phyloP scores from a whole-genome alignment of 2,888 invertebrate genomes.

The Spodoptera exigua region DNA sequence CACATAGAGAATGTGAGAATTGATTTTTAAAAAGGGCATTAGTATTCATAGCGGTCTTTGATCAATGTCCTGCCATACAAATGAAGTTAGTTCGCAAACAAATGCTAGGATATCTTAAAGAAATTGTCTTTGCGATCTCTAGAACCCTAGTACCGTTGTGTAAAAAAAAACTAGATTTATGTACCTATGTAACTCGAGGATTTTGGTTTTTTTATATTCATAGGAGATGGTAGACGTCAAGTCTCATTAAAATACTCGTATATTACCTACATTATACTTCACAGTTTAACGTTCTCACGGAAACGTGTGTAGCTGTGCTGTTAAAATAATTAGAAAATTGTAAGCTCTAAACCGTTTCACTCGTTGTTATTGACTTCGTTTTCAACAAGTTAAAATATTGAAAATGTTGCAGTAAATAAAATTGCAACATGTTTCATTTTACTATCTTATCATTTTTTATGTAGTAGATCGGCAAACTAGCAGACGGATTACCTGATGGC shows the following conservation, averaged over 20 bases:
- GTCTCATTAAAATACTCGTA: conserved; percentile 36
- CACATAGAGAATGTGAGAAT: conserved; percentile 52
- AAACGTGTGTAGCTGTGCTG: conserved; percentile 24
- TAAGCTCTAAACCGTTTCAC: too few relatives aligned
- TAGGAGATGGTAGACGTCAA: conserved; percentile 23
- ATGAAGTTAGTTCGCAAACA: conserved; percentile 38
- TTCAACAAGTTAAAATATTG: too few relatives aligned
- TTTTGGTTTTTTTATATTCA: conserved; percentile 32
- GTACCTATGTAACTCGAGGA: neutral
- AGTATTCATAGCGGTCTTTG: conserved; percentile 46
- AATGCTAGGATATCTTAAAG: conserved; percentile 23
- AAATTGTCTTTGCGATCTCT: conserved; percentile 36
- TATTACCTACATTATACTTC: conserved; percentile 3
- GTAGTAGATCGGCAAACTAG: too few relatives aligned
- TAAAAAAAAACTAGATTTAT: conserved; percentile 14
- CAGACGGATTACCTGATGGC: too few relatives aligned
- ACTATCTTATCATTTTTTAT: too few relatives aligned
- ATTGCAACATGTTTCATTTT: too few relatives aligned
- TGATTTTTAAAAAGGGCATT: conserved; percentile 56
- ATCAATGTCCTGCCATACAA: conserved; percentile 54
- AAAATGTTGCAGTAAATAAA: too few relatives aligned
- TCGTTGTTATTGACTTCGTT: too few relatives aligned
- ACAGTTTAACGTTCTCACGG: conserved; percentile 25
- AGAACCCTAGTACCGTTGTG: conserved; percentile 28
- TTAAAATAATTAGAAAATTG: conserved; percentile 31